Evolutionary conservation across 2,797 vertebrate genomes (phyloP).

Genomic region (Monodelphis domestica): DNA sequence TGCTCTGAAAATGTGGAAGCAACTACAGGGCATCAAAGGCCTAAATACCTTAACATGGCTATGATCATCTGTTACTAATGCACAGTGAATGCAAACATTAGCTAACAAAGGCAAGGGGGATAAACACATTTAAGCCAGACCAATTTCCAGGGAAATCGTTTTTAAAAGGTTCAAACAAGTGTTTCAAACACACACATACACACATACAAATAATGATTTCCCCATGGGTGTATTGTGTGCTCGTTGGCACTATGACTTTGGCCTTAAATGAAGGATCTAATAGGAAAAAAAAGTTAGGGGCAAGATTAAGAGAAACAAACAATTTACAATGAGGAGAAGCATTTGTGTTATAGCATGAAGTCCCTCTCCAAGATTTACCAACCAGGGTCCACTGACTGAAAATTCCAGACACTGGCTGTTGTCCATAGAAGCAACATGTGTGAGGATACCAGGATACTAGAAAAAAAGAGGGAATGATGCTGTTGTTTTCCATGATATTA

Average conservation of each 20-base stretch:
- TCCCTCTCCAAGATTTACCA: not conserved
- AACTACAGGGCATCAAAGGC: constrained; percentile 78
- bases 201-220: constrained; percentile 80
- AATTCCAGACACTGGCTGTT: not conserved
- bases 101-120: constrained; percentile 74
- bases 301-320: constrained; percentile 62
- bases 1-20: constrained; percentile 78
- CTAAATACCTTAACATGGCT: constrained; percentile 70
- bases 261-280: constrained; percentile 51
- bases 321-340: not conserved
- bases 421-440: accelerated
- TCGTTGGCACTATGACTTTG: constrained; percentile 73
- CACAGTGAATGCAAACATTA: constrained; percentile 75
- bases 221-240: constrained; percentile 74
- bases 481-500: not conserved
- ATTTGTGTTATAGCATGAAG: not conserved
- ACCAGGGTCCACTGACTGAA: not conserved
- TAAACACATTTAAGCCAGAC: constrained; percentile 80
- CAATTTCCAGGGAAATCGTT: constrained; percentile 81
- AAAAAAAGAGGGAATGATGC: not conserved
- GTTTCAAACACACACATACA: constrained; percentile 75
- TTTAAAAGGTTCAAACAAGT: constrained; percentile 79
- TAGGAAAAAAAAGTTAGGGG: constrained; percentile 62
- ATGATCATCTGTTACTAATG: constrained; percentile 80
- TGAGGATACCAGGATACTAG: not conserved